Conservation (phyloP, 2,888 invertebrate genomes). For the Thera britannica region DNA sequence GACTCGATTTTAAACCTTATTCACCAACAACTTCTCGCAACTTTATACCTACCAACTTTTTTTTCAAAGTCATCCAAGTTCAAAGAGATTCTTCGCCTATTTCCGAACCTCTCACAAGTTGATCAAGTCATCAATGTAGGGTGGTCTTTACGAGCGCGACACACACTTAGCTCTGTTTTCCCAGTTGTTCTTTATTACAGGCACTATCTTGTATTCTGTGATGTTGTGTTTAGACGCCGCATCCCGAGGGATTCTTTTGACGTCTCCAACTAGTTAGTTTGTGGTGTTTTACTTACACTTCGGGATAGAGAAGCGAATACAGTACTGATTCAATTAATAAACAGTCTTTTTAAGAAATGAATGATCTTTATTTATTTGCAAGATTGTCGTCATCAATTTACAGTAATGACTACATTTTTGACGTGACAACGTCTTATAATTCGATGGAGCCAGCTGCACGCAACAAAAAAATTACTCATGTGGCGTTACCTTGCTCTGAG, state of each 20-base stretch:
- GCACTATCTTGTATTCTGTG: slow-evolving; percentile 22
- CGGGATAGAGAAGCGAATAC: slow-evolving; percentile 24
- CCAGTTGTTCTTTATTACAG: slow-evolving; percentile 40
- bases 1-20: no score
- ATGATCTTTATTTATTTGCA: no score
- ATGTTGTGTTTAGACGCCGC: slow-evolving; percentile 37
- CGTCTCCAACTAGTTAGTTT: slow-evolving; percentile 33
- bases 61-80: neutral
- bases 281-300: slow-evolving; percentile 26
- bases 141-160: slow-evolving; percentile 40
- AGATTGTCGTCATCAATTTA: no score
- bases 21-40: no score
- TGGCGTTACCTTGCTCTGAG: no score
- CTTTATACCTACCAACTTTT: no score
- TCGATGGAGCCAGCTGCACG: no score
- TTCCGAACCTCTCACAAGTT: slow-evolving; percentile 13
- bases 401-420: no score
- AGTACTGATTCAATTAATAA: no score
- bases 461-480: no score
- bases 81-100: slow-evolving; percentile 8
- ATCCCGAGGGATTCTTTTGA: slow-evolving; percentile 40
- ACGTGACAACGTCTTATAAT: no score
- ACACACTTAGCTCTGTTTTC: slow-evolving; percentile 40
- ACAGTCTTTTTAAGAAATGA: no score
- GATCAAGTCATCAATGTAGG: slow-evolving; percentile 30